phyloP scores from a whole-genome alignment of 1,140 invertebrate species.

The Notospermus geniculatus region DNA sequence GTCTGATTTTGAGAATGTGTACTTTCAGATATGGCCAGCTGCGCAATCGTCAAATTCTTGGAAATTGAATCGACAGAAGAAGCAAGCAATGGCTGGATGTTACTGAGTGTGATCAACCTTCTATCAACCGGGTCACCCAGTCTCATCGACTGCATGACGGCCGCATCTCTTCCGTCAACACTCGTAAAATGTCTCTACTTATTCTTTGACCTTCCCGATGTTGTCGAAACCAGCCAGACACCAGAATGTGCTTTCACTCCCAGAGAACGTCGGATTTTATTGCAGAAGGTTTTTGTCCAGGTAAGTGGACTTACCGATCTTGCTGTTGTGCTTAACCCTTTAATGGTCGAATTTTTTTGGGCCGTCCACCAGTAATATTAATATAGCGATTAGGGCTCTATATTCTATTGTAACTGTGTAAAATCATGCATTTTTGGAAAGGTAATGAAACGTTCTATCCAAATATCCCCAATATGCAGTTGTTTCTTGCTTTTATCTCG shows the following conservation, averaged over 20 bases:
- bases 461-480: too few relatives aligned
- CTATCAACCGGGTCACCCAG: slow-evolving; percentile 67
- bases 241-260: slow-evolving; percentile 80
- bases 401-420: too few relatives aligned
- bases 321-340: too few relatives aligned
- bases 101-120: slow-evolving; percentile 83
- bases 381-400: too few relatives aligned
- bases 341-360: too few relatives aligned
- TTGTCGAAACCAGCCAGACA: slow-evolving; percentile 65
- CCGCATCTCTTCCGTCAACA: slow-evolving; percentile 91
- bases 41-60: slow-evolving; percentile 92
- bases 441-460: too few relatives aligned
- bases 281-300: slow-evolving; percentile 97
- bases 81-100: slow-evolving; percentile 94
- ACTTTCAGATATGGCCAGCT: slow-evolving; percentile 82
- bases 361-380: too few relatives aligned
- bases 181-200: slow-evolving; percentile 98
- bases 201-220: slow-evolving; percentile 90
- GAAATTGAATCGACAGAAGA: slow-evolving; percentile 78
- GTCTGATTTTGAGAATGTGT: not conserved
- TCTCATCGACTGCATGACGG: slow-evolving; percentile 76
- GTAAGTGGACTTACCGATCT: slow-evolving; percentile 60
- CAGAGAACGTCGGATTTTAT: slow-evolving; percentile 81
- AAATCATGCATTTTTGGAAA: too few relatives aligned
- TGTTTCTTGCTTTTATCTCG: too few relatives aligned